Percentiles rank a stretch among this genome's conserved stretches.
phyloP scores from a whole-genome alignment of 2,797 vertebrate species.

The Microctenopoma lineatum region DNA sequence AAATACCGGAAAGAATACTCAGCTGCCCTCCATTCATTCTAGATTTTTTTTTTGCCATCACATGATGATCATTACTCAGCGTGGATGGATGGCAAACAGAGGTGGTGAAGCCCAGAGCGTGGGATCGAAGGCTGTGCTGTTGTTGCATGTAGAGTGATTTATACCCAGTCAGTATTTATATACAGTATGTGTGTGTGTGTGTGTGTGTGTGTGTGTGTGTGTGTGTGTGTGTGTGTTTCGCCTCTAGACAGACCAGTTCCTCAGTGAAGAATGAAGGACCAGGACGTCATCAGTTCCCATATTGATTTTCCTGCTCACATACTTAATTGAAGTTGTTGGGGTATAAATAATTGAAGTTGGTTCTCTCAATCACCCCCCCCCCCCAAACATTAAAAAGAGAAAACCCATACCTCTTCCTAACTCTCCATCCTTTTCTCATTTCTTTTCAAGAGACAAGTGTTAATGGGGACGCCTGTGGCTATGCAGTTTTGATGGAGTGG shows the following conservation, averaged over 20 bases:
- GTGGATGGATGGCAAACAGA: constrained; percentile 54
- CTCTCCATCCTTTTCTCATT: constrained; percentile 64
- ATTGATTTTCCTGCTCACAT: constrained; percentile 82
- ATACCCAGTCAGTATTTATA: constrained; percentile 48
- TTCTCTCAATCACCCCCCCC: constrained; percentile 60
- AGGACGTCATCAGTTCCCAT: constrained; percentile 77
- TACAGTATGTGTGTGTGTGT: constrained; percentile 33
- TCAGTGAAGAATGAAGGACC: constrained; percentile 72
- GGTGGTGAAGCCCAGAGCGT: constrained; percentile 46
- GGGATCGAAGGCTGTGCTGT: constrained; percentile 58
- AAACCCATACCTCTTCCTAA: constrained; percentile 46
- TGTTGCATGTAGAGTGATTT: constrained; percentile 65
- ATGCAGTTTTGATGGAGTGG: constrained; percentile 61
- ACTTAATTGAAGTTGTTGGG: constrained; percentile 84
- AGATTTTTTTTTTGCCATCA: constrained; percentile 39
- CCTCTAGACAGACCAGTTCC: constrained; percentile 56
- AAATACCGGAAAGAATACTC: neutral
- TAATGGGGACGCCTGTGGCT: constrained; percentile 69
- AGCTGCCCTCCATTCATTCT: constrained; percentile 5
- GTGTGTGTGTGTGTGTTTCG: constrained; percentile 42
- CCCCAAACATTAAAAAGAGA: constrained; percentile 53
- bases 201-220: constrained; percentile 41
- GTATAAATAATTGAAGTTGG: constrained; percentile 78
- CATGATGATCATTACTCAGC: constrained; percentile 64
- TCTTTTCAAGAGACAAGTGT: constrained; percentile 71